Evolutionary conservation across 1,140 invertebrate genomes (phyloP).

Genomic region (Listronotus bonariensis): DNA sequence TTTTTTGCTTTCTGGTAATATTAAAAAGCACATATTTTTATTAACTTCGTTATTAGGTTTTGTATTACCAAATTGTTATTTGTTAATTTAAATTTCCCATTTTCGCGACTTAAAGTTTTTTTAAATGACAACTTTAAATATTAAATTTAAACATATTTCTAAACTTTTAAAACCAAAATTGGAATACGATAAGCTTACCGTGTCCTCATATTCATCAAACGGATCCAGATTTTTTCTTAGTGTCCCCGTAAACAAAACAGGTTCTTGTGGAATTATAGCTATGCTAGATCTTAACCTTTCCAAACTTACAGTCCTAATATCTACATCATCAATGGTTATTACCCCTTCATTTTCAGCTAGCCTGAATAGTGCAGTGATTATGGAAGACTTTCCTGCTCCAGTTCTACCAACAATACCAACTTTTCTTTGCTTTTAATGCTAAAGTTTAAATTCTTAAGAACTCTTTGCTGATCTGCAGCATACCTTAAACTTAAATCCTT

Average conservation of each 20-base stretch:
- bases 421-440: constrained; percentile 65
- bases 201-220: constrained; percentile 60
- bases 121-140: too few species aligned
- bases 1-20: too few species aligned
- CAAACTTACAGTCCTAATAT: constrained; percentile 58
- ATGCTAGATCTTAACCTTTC: constrained; percentile 65
- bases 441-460: constrained; percentile 68
- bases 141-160: too few species aligned
- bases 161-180: too few species aligned
- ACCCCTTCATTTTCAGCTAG: constrained; percentile 69
- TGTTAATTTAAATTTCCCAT: too few species aligned
- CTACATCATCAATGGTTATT: constrained; percentile 65
- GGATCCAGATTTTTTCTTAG: constrained; percentile 68
- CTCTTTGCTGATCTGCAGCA: constrained; percentile 64
- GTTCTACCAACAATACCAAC: constrained; percentile 66
- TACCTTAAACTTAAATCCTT: constrained; percentile 70
- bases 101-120: too few species aligned
- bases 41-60: too few species aligned
- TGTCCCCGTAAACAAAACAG: constrained; percentile 71
- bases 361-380: constrained; percentile 74
- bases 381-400: constrained; percentile 71
- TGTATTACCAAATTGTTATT: too few species aligned
- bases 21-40: too few species aligned
- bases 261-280: constrained; percentile 76
- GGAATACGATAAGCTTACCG: constrained; percentile 68